A percentile compares a stretch with the other conserved stretches of the same genome.
Conservation (phyloP, 2,113 vertebrate species). For the Brachionichthys hirsutus region DNA sequence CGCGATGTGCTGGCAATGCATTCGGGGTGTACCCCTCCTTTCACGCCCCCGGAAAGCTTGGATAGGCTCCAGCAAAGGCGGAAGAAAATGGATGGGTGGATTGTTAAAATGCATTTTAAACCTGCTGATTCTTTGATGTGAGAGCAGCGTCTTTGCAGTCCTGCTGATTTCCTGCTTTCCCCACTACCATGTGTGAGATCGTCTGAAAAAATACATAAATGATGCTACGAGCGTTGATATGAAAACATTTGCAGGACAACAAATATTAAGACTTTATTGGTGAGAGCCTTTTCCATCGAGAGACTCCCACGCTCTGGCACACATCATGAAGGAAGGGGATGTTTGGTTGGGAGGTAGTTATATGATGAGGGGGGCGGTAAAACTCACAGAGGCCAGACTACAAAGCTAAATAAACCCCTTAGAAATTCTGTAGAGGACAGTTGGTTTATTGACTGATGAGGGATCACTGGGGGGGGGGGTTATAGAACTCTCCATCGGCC, state of each 20-base stretch:
- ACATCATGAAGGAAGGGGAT: constrained; percentile 1
- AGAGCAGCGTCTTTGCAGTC: constrained; percentile 1
- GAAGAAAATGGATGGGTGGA: too few relatives aligned
- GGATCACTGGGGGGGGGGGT: constrained; percentile 1
- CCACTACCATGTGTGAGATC: constrained; percentile 43
- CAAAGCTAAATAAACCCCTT: constrained; percentile 54
- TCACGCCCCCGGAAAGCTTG: too few relatives aligned
- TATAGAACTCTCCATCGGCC: constrained; percentile 13
- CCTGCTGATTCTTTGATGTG: constrained; percentile 5
- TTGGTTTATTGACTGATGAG: constrained; percentile 21
- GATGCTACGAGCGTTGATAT: constrained; percentile 20
- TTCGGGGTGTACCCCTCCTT: too few relatives aligned
- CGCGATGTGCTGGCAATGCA: too few relatives aligned
- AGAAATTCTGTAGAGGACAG: constrained; percentile 18
- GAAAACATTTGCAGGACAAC: constrained; percentile 23
- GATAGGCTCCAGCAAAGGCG: too few relatives aligned
- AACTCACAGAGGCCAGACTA: constrained; percentile 21
- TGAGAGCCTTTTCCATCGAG: constrained; percentile 22
- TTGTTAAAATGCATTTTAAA: too few relatives aligned
- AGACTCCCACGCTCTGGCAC: constrained; percentile 42
- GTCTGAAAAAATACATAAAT: constrained; percentile 46
- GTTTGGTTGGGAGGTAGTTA: constrained; percentile 7
- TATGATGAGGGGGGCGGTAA: constrained; percentile 10
- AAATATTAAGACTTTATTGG: constrained; percentile 30
- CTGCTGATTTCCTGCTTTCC: constrained; percentile 36